Evolutionary conservation across 2,797 vertebrate species (phyloP), one percentile per base, ranked within the genome.

Genomic region (Rhincodon typus): DNA sequence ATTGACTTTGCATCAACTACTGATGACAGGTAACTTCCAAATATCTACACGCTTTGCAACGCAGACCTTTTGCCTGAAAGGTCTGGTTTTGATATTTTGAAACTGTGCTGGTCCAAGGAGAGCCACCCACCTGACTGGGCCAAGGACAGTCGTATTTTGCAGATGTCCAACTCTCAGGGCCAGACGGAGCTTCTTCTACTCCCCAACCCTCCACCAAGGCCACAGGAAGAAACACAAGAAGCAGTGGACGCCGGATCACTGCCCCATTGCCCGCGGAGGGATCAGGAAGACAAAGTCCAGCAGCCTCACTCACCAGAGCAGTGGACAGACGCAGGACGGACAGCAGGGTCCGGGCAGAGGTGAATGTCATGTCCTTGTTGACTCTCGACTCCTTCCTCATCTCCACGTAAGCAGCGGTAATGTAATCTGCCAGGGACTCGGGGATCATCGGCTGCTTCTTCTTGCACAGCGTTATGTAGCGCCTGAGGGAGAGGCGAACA

Each of bases 351-450:
- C 99, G 98, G 17, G 99, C 98, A 0, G 99, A 99, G 53, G 98
- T 99, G 96, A 98, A 99, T 95, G 99, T 98, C 72, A 98, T 98
- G 96, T 99, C 99, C 96, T 98, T 99, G 97, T 97, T 98, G 97
- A 98, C 98, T 95, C 98, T 97, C 0, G 98, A 98, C 97, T 99
- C 99, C 96, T 98, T 98, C 97, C 99, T 98, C 99, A 99, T 99
- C 96, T 99, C 98, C 95, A 99, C 99, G 0, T 99, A 99, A 0
- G 99, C 98, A 0, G 99, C 99, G 0, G 98, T 99, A 97, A 99
- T 98, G 96, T 99, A 99, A 96, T 99, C 98, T 0, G 98, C 98
- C 96, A 99, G 97, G 0, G 97, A 96, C 96, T 99, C 98, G 0
- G 99, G 99, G 34, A 99, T 98, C 0, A 98, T 97, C 0, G 99